Percentiles rank a stretch among this genome's conserved stretches.
Evolutionary conservation across 2,113 vertebrate genomes (phyloP).

Genomic region (Suncus etruscus): DNA sequence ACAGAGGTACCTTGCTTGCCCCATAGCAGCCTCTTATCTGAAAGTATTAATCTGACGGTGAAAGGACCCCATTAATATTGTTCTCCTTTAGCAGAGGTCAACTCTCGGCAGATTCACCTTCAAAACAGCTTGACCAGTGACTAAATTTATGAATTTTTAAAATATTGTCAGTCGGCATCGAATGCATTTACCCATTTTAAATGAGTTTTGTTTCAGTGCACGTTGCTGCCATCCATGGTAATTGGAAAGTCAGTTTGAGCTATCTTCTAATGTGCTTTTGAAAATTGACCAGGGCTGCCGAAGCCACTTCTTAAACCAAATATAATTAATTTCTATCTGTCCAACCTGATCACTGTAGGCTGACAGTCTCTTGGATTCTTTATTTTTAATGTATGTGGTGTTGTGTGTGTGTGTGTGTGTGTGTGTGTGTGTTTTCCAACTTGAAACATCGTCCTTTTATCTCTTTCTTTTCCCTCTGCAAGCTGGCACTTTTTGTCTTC

Average conservation of each 20-base stretch:
- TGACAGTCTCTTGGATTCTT: constrained; percentile 84
- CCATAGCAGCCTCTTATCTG: constrained; percentile 1
- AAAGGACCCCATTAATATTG: constrained; percentile 6
- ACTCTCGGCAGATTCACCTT: constrained; percentile 70
- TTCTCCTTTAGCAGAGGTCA: constrained; percentile 73
- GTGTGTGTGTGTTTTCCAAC: constrained; percentile 78
- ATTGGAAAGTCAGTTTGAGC: constrained; percentile 88
- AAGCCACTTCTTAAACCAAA: constrained; percentile 86
- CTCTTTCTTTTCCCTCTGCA: constrained; percentile 80
- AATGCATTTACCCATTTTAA: constrained; percentile 85
- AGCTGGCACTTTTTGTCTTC: constrained; percentile 88
- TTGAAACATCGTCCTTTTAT: constrained; percentile 83
- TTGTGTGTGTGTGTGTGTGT: constrained; percentile 79
- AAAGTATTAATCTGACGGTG: constrained; percentile 67
- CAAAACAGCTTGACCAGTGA: constrained; percentile 79
- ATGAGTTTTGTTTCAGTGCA: constrained; percentile 85
- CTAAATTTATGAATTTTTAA: constrained; percentile 83
- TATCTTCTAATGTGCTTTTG: constrained; percentile 85
- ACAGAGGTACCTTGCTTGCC: neutral
- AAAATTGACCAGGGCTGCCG: constrained; percentile 87
- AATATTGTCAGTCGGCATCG: constrained; percentile 83
- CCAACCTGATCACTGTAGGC: constrained; percentile 82
- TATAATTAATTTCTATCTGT: constrained; percentile 90
- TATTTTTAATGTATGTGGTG: constrained; percentile 82
- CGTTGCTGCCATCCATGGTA: constrained; percentile 84